Conservation (phyloP, 2,113 vertebrate genomes). For the Oryzias curvinotus region DNA sequence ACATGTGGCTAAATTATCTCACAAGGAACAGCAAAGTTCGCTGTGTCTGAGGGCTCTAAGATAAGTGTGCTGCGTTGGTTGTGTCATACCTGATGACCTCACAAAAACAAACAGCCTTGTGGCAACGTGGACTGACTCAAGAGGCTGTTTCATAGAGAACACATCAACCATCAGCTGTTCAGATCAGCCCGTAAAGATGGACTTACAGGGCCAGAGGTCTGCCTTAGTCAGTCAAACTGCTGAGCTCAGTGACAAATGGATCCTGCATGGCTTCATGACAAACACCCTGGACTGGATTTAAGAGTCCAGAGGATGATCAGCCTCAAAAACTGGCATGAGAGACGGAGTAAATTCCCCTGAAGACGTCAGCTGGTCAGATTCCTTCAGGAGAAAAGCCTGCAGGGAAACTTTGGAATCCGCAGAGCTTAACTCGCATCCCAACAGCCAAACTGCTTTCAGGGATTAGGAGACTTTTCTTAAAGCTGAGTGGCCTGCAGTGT, state of each 20-base stretch:
- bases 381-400: conserved; percentile 61
- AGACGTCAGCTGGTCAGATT: conserved; percentile 39
- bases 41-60: no score
- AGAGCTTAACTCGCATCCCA: conserved; percentile 58
- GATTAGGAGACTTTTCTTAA: conserved; percentile 66
- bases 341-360: conserved; percentile 25
- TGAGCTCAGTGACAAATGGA: not conserved
- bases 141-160: no score
- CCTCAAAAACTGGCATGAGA: not conserved
- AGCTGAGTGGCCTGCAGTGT: conserved; percentile 49
- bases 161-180: no score
- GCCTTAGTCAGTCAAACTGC: not conserved
- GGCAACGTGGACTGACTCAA: no score
- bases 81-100: no score
- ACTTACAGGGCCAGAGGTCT: conserved; percentile 11
- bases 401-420: conserved; percentile 60
- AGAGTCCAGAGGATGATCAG: conserved; percentile 4
- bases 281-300: conserved; percentile 4
- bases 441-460: conserved; percentile 57
- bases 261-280: not conserved
- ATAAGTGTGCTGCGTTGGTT: no score
- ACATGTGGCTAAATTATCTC: no score
- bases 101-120: no score
- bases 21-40: no score
- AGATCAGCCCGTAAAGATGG: not conserved